Percentiles rank a stretch among this genome's conserved stretches.
These are phyloP conservation scores for Penelope pileata DNA, from an alignment of 2,113 vertebrate genomes.

Conservation along the genomic window DNA sequence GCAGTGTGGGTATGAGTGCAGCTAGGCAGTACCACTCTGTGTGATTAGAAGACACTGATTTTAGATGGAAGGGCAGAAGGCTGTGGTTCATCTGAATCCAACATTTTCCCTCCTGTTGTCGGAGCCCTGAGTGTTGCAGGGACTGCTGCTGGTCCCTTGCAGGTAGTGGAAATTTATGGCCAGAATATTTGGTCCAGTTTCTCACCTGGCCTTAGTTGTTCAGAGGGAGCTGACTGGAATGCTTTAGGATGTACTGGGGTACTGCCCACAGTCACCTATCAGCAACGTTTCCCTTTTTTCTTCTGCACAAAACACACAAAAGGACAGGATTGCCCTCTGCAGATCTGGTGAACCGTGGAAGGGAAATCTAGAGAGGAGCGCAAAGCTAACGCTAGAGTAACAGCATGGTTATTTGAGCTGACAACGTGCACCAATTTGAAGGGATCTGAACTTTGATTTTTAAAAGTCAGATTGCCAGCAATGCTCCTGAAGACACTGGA, in stretches of 20 bases:
- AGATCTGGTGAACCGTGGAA: neutral
- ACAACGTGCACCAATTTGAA: neutral
- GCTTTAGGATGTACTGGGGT: neutral
- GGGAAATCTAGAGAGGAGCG: neutral
- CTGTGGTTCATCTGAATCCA: neutral
- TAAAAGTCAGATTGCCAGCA: neutral
- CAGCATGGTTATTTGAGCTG: neutral
- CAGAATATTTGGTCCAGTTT: neutral
- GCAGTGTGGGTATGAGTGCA: accelerated
- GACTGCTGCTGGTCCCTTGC: neutral
- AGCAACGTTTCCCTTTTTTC: neutral
- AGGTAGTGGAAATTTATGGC: neutral
- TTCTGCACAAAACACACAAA: neutral
- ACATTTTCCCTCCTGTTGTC: neutral
- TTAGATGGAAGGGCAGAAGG: neutral
- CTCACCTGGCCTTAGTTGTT: neutral
- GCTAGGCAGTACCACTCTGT: accelerated
- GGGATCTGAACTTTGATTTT: neutral
- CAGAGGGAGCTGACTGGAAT: neutral
- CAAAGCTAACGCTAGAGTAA: neutral
- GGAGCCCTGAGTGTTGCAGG: neutral
- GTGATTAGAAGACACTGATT: neutral
- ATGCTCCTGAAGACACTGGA: neutral
- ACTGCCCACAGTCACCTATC: neutral
- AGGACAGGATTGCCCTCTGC: neutral